Conservation (phyloP, 2,113 vertebrate genomes). For the Oryzias curvinotus region DNA sequence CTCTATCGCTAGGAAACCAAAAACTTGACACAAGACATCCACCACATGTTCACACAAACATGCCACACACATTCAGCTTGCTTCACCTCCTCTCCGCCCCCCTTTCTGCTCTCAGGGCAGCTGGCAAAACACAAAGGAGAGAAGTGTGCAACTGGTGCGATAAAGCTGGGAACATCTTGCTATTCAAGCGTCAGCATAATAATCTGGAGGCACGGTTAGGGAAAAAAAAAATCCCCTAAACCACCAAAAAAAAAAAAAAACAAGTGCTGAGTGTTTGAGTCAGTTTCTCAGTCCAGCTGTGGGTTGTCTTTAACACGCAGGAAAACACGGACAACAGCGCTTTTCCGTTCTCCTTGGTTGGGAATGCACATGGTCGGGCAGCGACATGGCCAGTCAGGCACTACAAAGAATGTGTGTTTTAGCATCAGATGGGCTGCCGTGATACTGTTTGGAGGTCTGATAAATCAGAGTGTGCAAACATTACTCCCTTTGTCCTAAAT, state of each 20-base stretch:
- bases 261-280: constrained; percentile 43
- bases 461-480: constrained; percentile 43
- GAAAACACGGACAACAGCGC: constrained; percentile 54
- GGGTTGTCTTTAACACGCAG: constrained; percentile 53
- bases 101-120: constrained; percentile 63
- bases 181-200: constrained; percentile 70
- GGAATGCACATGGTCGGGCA: constrained; percentile 67
- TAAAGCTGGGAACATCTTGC: constrained; percentile 77
- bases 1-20: background rate
- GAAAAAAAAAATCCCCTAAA: constrained; percentile 21
- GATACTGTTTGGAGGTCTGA: constrained; percentile 38
- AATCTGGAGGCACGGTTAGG: constrained; percentile 67
- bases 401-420: constrained; percentile 57
- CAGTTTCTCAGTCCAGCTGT: constrained; percentile 58
- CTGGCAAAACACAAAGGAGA: constrained; percentile 79
- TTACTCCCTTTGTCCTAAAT: constrained; percentile 50
- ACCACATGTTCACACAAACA: constrained; percentile 22
- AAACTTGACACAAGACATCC: constrained; percentile 24
- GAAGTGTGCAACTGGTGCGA: constrained; percentile 80
- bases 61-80: constrained; percentile 31
- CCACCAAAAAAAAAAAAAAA: constrained; percentile 51
- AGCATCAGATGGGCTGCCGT: constrained; percentile 45
- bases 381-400: constrained; percentile 35
- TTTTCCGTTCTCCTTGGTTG: constrained; percentile 29
- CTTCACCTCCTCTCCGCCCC: constrained; percentile 8